phyloP scores from a whole-genome alignment of 2,888 invertebrate genomes.

The Punctoribates punctum region DNA sequence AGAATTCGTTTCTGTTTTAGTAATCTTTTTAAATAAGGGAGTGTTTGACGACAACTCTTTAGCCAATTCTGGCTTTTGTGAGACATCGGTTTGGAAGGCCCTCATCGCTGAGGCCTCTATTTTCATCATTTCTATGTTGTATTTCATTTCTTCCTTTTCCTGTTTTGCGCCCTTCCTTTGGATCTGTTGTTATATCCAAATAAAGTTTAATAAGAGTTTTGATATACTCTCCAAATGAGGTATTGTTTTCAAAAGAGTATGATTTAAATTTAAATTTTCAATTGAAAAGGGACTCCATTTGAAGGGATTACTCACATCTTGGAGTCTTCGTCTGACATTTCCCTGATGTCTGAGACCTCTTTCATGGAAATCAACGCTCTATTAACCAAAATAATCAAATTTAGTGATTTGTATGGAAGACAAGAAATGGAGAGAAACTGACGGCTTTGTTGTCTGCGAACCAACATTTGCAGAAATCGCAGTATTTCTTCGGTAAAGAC shows the following conservation, averaged over 20 bases:
- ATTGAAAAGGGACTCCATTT: no score
- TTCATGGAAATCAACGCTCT: slow-evolving; percentile 93
- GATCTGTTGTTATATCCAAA: no score
- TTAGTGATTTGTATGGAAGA: slow-evolving; percentile 59
- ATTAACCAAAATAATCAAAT: slow-evolving; percentile 45
- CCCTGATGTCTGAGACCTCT: slow-evolving; percentile 86
- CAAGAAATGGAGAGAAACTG: slow-evolving; percentile 48
- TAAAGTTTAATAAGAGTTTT: no score
- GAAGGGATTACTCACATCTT: slow-evolving; percentile 58
- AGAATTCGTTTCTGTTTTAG: neutral
- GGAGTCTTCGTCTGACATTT: slow-evolving; percentile 79
- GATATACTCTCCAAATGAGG: no score
- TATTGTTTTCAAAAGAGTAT: no score
- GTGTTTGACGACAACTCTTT: slow-evolving; percentile 49
- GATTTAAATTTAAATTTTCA: no score
- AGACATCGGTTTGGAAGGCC: slow-evolving; percentile 79
- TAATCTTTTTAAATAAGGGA: neutral
- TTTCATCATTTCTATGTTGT: slow-evolving; percentile 70
- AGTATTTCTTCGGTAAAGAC: slow-evolving; percentile 88
- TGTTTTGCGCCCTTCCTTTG: slow-evolving; percentile 76
- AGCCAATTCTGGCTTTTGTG: slow-evolving; percentile 64
- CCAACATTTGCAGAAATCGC: slow-evolving; percentile 98
- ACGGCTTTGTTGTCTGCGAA: slow-evolving; percentile 90
- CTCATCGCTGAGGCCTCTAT: slow-evolving; percentile 88
- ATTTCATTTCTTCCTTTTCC: slow-evolving; percentile 70